Evolutionary conservation across 2,888 invertebrate genomes (phyloP).

Genomic region (Parnassius apollo): DNA sequence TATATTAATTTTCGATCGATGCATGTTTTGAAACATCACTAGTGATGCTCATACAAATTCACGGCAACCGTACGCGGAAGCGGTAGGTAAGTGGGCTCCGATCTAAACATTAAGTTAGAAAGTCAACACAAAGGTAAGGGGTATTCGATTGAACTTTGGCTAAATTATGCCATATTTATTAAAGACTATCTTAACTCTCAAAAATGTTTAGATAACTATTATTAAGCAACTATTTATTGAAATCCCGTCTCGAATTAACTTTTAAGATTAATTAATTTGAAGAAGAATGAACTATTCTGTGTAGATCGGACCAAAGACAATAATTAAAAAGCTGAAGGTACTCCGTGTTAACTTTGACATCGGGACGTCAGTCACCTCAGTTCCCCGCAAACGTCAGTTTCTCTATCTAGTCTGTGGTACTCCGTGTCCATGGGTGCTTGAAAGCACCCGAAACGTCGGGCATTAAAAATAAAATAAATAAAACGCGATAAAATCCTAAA

Average conservation of each 20-base stretch:
- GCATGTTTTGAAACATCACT: not conserved
- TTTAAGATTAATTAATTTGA: not conserved
- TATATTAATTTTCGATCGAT: not conserved
- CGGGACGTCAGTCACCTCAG: too few relatives aligned
- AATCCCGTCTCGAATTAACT: not conserved
- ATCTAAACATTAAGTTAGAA: slow-evolving; percentile 9
- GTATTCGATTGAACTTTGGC: slow-evolving; percentile 9
- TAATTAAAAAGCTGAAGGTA: too few relatives aligned
- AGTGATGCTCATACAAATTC: slow-evolving; percentile 10
- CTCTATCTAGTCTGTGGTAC: too few relatives aligned
- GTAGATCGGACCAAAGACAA: too few relatives aligned
- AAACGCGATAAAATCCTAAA: too few relatives aligned
- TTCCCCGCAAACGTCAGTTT: too few relatives aligned
- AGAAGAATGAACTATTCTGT: too few relatives aligned
- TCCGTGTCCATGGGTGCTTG: too few relatives aligned
- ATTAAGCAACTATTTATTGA: not conserved
- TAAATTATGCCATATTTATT: slow-evolving; percentile 20
- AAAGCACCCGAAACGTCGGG: too few relatives aligned
- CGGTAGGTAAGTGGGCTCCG: slow-evolving; percentile 9
- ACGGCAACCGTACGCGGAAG: slow-evolving; percentile 11
- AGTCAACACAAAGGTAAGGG: slow-evolving; percentile 6
- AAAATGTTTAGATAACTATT: not conserved
- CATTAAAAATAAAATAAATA: too few relatives aligned
- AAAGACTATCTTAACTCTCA: slow-evolving; percentile 8
- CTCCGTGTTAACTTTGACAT: too few relatives aligned